Evolutionary conservation across 2,113 vertebrate species (phyloP).

Genomic region (Melospiza georgiana): DNA sequence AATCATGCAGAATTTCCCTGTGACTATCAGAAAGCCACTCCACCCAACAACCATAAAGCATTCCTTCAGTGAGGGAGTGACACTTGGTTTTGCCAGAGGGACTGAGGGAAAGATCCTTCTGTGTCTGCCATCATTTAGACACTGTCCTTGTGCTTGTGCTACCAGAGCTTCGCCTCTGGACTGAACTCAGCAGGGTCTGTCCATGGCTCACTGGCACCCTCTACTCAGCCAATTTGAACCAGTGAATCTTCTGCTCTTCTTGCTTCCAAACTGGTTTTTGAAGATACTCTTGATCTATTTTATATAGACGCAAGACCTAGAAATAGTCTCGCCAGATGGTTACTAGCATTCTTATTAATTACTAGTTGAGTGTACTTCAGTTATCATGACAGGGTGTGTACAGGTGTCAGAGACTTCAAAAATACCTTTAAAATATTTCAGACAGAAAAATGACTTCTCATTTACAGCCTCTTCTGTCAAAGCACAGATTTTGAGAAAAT

Average conservation of each 20-base stretch:
- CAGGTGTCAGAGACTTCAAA: neutral
- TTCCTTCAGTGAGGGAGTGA: neutral
- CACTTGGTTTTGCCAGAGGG: neutral
- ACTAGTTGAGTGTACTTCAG: neutral
- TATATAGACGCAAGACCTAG: neutral
- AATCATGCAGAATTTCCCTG: neutral
- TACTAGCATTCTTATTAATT: neutral
- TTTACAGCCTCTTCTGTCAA: neutral
- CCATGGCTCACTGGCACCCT: neutral
- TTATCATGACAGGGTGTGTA: neutral
- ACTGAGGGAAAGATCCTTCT: neutral
- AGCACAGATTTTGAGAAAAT: neutral
- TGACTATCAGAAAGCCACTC: neutral
- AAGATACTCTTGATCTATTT: neutral
- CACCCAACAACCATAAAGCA: neutral
- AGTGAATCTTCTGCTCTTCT: neutral
- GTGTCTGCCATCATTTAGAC: neutral
- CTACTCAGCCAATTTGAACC: neutral
- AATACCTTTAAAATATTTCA: neutral
- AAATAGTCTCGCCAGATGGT: neutral
- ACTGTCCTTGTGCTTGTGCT: neutral
- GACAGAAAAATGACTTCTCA: neutral
- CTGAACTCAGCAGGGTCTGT: neutral
- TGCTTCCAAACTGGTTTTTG: neutral
- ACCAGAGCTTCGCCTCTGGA: neutral